Conservation (phyloP, 1,140 invertebrate species). For the Meloidogyne exigua region DNA sequence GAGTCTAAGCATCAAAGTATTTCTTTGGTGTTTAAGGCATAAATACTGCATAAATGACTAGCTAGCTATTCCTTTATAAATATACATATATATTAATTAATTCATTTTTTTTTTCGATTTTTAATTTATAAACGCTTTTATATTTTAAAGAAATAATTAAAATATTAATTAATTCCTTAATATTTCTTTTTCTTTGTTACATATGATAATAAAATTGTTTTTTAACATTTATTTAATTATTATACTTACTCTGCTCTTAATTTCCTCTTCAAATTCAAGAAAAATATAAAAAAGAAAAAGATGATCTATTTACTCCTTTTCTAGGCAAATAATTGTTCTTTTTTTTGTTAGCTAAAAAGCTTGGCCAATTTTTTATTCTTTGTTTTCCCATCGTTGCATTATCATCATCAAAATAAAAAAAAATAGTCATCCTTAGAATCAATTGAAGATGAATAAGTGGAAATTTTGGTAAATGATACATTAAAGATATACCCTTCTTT, state of each 20-base stretch:
- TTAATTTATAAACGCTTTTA: too few relatives aligned
- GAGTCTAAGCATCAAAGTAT: background rate
- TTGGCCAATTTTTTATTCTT: background rate
- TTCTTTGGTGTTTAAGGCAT: background rate
- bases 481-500: too few relatives aligned
- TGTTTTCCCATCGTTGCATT: slow-evolving; percentile 1
- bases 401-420: too few relatives aligned
- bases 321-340: background rate
- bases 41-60: too few relatives aligned
- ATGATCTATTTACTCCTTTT: background rate
- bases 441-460: background rate
- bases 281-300: background rate
- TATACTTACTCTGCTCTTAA: background rate
- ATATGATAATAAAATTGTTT: background rate
- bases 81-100: too few relatives aligned
- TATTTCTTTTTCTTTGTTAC: background rate
- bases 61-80: background rate
- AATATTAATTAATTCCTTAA: too few relatives aligned
- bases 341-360: slow-evolving; percentile 1
- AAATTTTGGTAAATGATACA: background rate
- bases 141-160: too few relatives aligned
- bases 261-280: slow-evolving; percentile 2
- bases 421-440: background rate
- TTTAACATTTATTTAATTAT: background rate
- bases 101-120: too few relatives aligned